Base-by-base conservation (phyloP, 1,140 invertebrate genomes). In the Octopus sinensis region DNA sequence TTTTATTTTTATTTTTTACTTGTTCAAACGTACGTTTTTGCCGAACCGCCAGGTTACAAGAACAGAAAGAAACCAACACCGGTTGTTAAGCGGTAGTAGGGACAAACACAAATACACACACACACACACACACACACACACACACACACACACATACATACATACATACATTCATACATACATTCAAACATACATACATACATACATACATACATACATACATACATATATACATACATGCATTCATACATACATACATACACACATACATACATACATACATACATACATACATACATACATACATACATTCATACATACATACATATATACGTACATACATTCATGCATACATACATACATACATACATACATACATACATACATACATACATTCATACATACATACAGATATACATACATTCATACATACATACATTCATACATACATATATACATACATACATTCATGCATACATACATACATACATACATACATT, bases 111-210 rank as follows among this genome's bases (percentile, higher is more conserved):
- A 9, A 62, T 17, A 62, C 56, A 62, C 56, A 62, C 56, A 62
- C 56, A 62, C 56, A 62, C 56, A 62, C 56, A 62, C 56, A 62
- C 56, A 62, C 56, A 62, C 56, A 62, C 56, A 62, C 56, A 62
- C 56, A 62, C 56, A 62, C 56, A 62, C 56, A 62, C 56, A 62
- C 56, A 62, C 17, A 62, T 62, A 62, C 17, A 62, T 62, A 62
- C 56, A 17, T 9, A 9, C 17, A 62, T 6, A 9, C 6, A 62
- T 62, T 62, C 17, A 62, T 62, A 62, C 6, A 9, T 62, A 62
- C 6, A 62, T 9, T 62, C 17, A 62, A 62, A 62, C 6, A 62
- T 62, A 6, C 17, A 62, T 62, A 62, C 17, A 62, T 62, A 62
- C 17, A 62, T 62, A 62, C 17, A 62, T 62, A 62, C 17, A 62